phyloP scores from a whole-genome alignment of 2,888 invertebrate species.

The Zootermopsis nevadensis region DNA sequence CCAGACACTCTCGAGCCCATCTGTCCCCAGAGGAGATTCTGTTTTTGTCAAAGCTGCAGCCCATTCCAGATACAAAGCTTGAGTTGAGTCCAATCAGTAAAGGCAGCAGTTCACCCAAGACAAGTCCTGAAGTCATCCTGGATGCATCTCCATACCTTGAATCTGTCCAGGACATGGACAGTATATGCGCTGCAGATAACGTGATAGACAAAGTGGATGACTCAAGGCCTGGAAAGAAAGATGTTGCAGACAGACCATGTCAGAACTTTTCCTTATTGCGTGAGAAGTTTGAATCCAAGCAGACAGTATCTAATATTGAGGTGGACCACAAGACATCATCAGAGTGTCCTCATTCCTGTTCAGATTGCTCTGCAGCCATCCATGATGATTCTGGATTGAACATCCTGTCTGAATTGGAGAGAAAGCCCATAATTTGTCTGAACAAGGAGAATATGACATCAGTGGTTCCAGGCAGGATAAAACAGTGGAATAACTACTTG shows the following conservation, averaged over 20 bases:
- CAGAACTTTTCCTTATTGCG: conserved; percentile 71
- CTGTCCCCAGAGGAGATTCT: conserved; percentile 65
- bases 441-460: conserved; percentile 60
- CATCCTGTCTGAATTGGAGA: conserved; percentile 9
- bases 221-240: conserved; percentile 50
- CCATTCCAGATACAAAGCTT: conserved; percentile 57
- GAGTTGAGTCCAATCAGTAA: conserved; percentile 52
- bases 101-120: not conserved
- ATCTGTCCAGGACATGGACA: not conserved
- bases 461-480: conserved; percentile 54
- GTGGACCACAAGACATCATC: not conserved
- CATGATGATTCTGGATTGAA: not conserved
- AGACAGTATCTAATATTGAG: not conserved
- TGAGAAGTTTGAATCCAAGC: conserved; percentile 67
- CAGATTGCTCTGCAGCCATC: not conserved
- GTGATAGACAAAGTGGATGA: not conserved
- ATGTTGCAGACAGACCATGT: conserved; percentile 63
- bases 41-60: conserved; percentile 62
- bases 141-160: conserved; percentile 22
- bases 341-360: not conserved
- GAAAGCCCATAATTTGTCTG: conserved; percentile 50
- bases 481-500: conserved; percentile 54
- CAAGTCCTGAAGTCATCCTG: conserved; percentile 1
- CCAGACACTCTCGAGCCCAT: conserved; percentile 62
- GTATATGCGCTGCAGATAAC: not conserved